Base-by-base conservation (phyloP, 2,797 vertebrate species). In the Pangasius krempfi region DNA sequence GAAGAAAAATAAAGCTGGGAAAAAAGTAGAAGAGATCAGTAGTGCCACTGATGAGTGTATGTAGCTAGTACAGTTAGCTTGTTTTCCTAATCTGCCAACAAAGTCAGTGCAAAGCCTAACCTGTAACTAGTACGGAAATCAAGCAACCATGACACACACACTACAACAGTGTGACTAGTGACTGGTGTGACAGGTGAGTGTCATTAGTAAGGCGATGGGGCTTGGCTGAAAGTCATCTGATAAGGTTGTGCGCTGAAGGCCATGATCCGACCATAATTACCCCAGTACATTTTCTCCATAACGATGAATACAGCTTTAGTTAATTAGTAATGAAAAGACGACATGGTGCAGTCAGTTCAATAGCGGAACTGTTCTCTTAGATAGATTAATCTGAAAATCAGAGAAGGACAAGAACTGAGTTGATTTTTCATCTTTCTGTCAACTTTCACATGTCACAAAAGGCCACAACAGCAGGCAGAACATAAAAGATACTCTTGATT, bases 401-500 rank as follows among this genome's bases (percentile, higher is more conserved):
- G 5, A 88, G 70, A 54, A 47, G 20, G 27, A 33, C 33, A 40
- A 58, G 10, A 47, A 58, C 7, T 8, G 6, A 84, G 50, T 4
- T n/a, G 5, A 84, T 37, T 72, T 72, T 33, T 84, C 9, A 70
- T 68, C 52, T 58, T 73, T 73, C 13, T 60, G 84, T 72, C 64
- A 73, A 33, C 52, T 60, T 86, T 68, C 40, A 80, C 84, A 50
- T 80, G 37, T 20, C 75, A 37, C 73, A 80, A 66, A 68, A 78
- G 27, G 18, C 64, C 27, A 72, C 18, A 22, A 72, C 30, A 56
- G 80, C 47, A 56, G 30, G 87, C 33, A 86, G 84, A 62, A 60
- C 33, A 86, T 85, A 80, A 81, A 89, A 89, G 84, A 72, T 62
- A 20, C n/a, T 86, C 64, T 52, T 64, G n/a, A 40, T 80, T 80